Evolutionary conservation across 37 sponge, comb jelly and placozoan genomes (phyloP).

Genomic region (Ianthella basta): DNA sequence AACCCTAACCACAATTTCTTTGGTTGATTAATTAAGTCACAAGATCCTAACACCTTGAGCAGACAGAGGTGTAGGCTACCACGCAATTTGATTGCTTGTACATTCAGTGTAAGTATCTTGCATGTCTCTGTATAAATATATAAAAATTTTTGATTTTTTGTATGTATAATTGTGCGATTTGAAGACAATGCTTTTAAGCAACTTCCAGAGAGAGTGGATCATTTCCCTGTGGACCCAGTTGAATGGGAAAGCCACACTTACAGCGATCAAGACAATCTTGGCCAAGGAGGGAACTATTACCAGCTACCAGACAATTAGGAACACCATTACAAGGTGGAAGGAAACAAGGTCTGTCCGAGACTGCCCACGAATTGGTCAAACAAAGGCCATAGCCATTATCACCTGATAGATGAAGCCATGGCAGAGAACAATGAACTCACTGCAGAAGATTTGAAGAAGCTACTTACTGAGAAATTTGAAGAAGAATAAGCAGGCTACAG

Average conservation of each 20-base stretch:
- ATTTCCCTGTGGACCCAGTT: constrained; percentile 2
- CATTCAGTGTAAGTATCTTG: neutral
- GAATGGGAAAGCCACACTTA: neutral
- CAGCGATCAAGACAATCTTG: neutral
- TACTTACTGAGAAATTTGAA: neutral
- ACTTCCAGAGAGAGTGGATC: neutral
- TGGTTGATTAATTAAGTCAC: neutral
- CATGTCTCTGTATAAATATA: neutral
- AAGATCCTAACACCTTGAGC: neutral
- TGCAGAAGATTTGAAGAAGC: constrained; percentile 5
- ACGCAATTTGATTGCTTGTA: too few relatives aligned
- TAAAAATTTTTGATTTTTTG: too few relatives aligned
- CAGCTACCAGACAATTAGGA: neutral
- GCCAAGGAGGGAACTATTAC: neutral
- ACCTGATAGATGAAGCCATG: neutral
- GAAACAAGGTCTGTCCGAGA: neutral
- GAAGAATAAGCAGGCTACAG: neutral
- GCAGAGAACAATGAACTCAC: neutral
- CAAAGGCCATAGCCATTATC: neutral
- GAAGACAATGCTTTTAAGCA: neutral
- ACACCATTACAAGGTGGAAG: neutral
- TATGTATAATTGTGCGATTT: neutral
- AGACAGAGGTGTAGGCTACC: too few relatives aligned
- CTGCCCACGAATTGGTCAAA: neutral
- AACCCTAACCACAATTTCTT: neutral